A percentile compares a stretch with the other conserved stretches of the same genome.
Evolutionary conservation across 1,140 invertebrate species (phyloP).

Genomic region (Neuroterus valhalla): DNA sequence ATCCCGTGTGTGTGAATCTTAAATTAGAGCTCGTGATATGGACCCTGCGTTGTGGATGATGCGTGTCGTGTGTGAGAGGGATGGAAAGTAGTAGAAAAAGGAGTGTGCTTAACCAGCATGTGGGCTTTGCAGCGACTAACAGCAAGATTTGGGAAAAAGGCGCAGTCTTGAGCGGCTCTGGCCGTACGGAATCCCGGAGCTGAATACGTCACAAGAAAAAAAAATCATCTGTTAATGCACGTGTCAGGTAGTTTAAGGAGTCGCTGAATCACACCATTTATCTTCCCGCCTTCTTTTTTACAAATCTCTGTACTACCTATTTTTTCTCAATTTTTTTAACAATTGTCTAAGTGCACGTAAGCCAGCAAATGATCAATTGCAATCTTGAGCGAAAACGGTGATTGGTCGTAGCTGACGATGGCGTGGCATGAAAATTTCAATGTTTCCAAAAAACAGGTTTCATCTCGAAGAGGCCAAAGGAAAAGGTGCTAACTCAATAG

Average conservation of each 20-base stretch:
- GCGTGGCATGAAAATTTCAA: slow-evolving; percentile 2
- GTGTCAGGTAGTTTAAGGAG: slow-evolving; percentile 57
- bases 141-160: slow-evolving; percentile 61
- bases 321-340: slow-evolving; percentile 47
- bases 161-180: slow-evolving; percentile 35
- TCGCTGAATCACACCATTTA: slow-evolving; percentile 39
- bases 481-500: not conserved
- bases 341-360: slow-evolving; percentile 13
- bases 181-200: slow-evolving; percentile 53
- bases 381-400: slow-evolving; percentile 19
- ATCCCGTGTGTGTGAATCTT: slow-evolving; percentile 40
- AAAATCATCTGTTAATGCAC: slow-evolving; percentile 47
- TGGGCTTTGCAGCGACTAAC: slow-evolving; percentile 75
- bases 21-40: slow-evolving; percentile 38
- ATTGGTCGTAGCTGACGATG: slow-evolving; percentile 3
- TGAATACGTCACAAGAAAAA: slow-evolving; percentile 51
- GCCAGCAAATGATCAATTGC: not conserved
- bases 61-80: slow-evolving; percentile 52
- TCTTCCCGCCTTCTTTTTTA: slow-evolving; percentile 46
- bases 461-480: no score
- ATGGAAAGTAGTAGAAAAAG: slow-evolving; percentile 63
- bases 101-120: slow-evolving; percentile 74
- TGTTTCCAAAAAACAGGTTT: no score
- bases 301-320: slow-evolving; percentile 53
- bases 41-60: slow-evolving; percentile 34